Percentiles rank a stretch among this genome's conserved stretches.
These are phyloP conservation scores for Nomada flava DNA, from an alignment of 2,888 invertebrate genomes.

Conservation along the genomic window DNA sequence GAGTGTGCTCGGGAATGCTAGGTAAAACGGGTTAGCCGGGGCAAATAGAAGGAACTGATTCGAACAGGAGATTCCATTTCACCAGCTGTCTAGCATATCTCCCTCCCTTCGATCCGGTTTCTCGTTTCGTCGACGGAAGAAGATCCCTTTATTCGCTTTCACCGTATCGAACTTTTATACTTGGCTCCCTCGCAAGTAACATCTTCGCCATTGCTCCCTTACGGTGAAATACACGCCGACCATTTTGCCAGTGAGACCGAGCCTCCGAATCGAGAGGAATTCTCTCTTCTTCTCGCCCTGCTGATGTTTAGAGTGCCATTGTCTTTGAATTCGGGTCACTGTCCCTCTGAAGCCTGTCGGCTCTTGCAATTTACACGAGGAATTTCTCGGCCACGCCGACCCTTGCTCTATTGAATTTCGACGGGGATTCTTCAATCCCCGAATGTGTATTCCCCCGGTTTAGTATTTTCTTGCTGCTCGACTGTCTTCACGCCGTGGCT, in stretches of 20 bases:
- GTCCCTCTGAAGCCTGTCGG: constrained; percentile 1
- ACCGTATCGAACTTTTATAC: constrained; percentile 29
- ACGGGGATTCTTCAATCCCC: too few relatives aligned
- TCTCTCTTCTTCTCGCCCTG: constrained; percentile 49
- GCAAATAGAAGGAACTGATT: constrained; percentile 12
- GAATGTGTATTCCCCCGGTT: too few relatives aligned
- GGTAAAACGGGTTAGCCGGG: constrained; percentile 13
- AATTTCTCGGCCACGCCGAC: not conserved
- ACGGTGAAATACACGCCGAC: constrained; percentile 61
- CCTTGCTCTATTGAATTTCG: not conserved
- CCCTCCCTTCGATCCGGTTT: not conserved
- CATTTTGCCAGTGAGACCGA: constrained; percentile 61
- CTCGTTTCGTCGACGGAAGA: constrained; percentile 11
- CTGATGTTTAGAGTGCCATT: constrained; percentile 59
- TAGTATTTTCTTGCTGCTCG: too few relatives aligned
- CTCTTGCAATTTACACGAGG: not conserved
- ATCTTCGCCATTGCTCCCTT: constrained; percentile 48
- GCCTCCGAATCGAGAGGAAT: constrained; percentile 66
- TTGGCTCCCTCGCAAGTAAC: constrained; percentile 37
- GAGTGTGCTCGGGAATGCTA: not conserved
- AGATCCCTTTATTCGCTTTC: not conserved
- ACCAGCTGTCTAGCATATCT: not conserved
- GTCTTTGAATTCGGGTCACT: constrained; percentile 72
- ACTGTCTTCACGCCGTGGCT: too few relatives aligned
- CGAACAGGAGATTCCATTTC: constrained; percentile 10